Evolutionary conservation across 2,797 vertebrate species (phyloP), one percentile per base, ranked within the genome.

Genomic region (Phyllotis vaccarum): DNA sequence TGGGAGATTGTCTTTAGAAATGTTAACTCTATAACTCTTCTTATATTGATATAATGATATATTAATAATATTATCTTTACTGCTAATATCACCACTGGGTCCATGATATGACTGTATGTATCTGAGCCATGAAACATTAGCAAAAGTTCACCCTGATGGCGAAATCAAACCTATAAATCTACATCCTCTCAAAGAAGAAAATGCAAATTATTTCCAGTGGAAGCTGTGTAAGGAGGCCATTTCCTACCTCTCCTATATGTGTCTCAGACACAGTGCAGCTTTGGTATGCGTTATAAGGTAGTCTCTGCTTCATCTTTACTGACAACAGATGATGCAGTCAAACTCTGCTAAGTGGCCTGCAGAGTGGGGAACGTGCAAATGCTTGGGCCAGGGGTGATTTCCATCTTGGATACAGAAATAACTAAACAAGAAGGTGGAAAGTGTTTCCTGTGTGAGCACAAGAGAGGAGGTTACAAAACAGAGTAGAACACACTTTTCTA

Each of bases 1-100:
- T 56, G 52, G 60, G 75, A 76, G 94, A 49, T 93, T 92, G 29
- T 3, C 43, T 29, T 94, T 85, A 95, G 70, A 97, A 98, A 98
- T 95, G 40, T 89, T 97, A 97, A 98, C 94, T 97, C 97, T 96
- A 43, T 97, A 98, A 97, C 89, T 92, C 96, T 96, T 96, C 97
- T 97, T 98, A 97, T 96, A 92, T 94, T 95, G 95, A 97, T 96
- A 94, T 94, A 98, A 96, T 78, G 62, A 96, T 98, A 96, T 94
- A 97, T 96, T 95, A 98, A 96, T 96, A 97, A 96, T 91, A 81
- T 75, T 96, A 93, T 81, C 94, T 96, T 98, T 98, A 98, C 97
- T 98, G 95, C 93, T 97, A 97, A 89, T 96, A 97, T 94, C 90
- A 98, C 91, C 96, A 94, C 92, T 95, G 79, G 89, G 78, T 95